Conservation (phyloP, 2,797 vertebrate species). For the Cyprinella venusta region DNA sequence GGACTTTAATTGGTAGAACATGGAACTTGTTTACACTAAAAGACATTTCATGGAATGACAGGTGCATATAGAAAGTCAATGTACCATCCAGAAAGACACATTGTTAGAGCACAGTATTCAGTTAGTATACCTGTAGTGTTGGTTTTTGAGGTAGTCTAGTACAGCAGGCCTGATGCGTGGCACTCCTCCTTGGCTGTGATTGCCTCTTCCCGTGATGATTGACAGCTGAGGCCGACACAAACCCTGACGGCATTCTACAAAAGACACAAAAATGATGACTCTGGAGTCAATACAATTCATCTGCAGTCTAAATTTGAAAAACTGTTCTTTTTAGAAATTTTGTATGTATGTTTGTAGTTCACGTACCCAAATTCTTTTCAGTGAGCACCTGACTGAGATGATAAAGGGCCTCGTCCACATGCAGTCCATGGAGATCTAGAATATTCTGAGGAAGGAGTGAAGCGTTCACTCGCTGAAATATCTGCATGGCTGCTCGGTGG, state of each 20-base stretch:
- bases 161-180: constrained; percentile 96
- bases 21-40: not conserved
- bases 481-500: constrained; percentile 87
- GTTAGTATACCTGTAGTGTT: constrained; percentile 86
- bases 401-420: constrained; percentile 90
- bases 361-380: constrained; percentile 83
- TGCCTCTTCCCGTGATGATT: constrained; percentile 98
- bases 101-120: not conserved
- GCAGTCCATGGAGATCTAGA: constrained; percentile 96
- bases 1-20: too few relatives aligned
- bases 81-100: not conserved
- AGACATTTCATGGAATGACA: not conserved
- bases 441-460: constrained; percentile 91
- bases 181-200: constrained; percentile 95
- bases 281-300: not conserved
- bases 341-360: not conserved
- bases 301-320: not conserved
- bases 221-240: constrained; percentile 89
- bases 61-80: not conserved
- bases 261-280: constrained; percentile 25
- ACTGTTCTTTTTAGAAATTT: not conserved
- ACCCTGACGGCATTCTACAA: constrained; percentile 85
- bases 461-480: constrained; percentile 91
- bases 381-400: constrained; percentile 84
- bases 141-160: constrained; percentile 92